Conservation (phyloP, 2,113 vertebrate species). For the Macrotis lagotis region DNA sequence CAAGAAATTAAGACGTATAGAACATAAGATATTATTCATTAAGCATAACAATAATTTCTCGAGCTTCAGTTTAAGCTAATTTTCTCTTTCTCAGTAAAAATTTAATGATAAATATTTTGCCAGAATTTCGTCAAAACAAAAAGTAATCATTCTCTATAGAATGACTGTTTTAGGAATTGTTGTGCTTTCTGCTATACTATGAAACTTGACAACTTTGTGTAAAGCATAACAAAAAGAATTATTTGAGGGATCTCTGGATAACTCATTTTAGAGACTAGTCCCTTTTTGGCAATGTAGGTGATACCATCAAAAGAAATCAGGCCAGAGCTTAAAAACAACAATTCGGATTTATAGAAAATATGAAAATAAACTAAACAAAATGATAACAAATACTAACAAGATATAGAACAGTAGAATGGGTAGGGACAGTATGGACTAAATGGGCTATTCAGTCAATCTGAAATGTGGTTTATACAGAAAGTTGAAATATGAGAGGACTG, state of each 20-base stretch:
- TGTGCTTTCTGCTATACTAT: background rate
- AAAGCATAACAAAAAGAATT: background rate
- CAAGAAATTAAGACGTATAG: background rate
- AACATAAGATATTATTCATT: background rate
- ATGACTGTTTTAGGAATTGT: conserved; percentile 19
- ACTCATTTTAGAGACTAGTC: background rate
- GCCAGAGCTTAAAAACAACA: background rate
- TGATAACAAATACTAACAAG: background rate
- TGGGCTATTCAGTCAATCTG: conserved; percentile 17
- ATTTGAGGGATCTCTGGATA: background rate
- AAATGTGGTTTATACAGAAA: conserved; percentile 6
- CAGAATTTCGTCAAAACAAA: too few species aligned
- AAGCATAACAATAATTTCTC: background rate
- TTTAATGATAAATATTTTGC: too few species aligned
- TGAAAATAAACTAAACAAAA: conserved; percentile 35
- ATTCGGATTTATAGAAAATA: conserved; percentile 8
- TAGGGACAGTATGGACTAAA: conserved; percentile 14
- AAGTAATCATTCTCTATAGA: background rate
- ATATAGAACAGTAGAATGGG: background rate
- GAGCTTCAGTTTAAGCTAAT: background rate
- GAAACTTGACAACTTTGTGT: background rate
- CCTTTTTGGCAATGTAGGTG: background rate
- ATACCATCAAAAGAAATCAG: background rate
- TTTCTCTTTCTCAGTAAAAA: background rate
- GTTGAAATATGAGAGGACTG: background rate